Conservation (phyloP, 2,113 vertebrate genomes). For the Cyanoliseus patagonus region DNA sequence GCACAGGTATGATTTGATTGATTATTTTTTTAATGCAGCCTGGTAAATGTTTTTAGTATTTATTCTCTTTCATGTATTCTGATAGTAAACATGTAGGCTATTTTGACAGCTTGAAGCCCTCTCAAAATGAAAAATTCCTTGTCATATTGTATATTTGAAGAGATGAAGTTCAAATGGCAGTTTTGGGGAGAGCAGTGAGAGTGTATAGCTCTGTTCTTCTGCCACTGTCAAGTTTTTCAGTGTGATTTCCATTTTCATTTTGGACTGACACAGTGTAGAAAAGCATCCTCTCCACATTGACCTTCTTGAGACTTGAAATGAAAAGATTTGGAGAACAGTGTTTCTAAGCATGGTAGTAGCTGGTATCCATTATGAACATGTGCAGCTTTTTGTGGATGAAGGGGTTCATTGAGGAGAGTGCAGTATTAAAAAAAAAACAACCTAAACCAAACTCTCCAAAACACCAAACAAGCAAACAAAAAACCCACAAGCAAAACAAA, state of each 20-base stretch:
- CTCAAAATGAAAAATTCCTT: not conserved
- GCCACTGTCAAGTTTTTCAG: not conserved
- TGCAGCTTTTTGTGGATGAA: not conserved
- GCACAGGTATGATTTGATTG: slow-evolving; percentile 82
- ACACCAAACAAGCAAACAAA: not conserved
- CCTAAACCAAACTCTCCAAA: not conserved
- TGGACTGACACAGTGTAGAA: not conserved
- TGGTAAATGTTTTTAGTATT: not conserved
- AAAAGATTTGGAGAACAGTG: not conserved
- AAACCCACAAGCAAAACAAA: not conserved
- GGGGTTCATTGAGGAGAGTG: not conserved
- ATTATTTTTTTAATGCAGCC: not conserved
- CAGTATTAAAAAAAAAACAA: not conserved
- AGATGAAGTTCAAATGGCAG: not conserved
- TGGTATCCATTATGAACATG: not conserved
- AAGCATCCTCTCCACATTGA: not conserved
- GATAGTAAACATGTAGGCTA: not conserved
- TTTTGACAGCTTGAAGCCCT: not conserved
- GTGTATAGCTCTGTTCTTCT: not conserved
- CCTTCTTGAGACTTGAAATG: not conserved
- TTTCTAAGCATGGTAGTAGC: not conserved
- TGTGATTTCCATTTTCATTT: not conserved
- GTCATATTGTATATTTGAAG: not conserved
- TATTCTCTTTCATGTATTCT: not conserved
- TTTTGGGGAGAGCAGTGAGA: not conserved